Base-by-base conservation (phyloP, 30 jellyfish, hydroid and myxozoan species). In the Hydractinia symbiolongicarpus region DNA sequence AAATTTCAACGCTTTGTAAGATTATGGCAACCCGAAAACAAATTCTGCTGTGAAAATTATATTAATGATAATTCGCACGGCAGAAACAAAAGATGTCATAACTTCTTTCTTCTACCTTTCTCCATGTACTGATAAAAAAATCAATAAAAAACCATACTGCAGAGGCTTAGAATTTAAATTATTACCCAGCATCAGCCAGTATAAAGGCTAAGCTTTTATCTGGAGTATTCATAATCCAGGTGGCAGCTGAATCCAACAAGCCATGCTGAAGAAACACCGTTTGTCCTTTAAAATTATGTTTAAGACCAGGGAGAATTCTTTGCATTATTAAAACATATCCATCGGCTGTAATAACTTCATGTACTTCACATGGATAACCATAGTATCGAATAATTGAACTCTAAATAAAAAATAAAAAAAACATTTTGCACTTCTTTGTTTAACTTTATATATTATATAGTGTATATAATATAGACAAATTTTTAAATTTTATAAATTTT, bases 251-350 rank as follows among this genome's bases (percentile, higher is more conserved):
- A 8, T 90, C 87, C n/a, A 88, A 86, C 19, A 88, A 85, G 55
- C 96, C 96, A 61, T 88, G 96, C 67, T 88, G 96, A 75, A 88
- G 7, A 73, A 88, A 88, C 11, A 88, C 96, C 52, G 88, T 79
- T 5, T 82, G 89, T 71, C 93, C 89, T 55, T 71, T 68, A 14
- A 4, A 87, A 56, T 75, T 82, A 15, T 53, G 15, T 30, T 71
- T 71, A 7, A 5, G 56, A 13, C 44, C n/a, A 8, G 69, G 6
- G 21, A 94, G 96, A 53, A 88, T 88, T 11, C 96, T 86, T 56
- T 88, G 93, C 78, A 88, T 44, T 17, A 86, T 82, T 13, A 88
- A 83, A 11, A 88, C 85, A 53, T 88, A 88, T 73, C 94, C 94
- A 66, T 88, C 96, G 54, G 77, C 80, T 0, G 96, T 88, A 30